Conservation (phyloP, 2,888 invertebrate genomes). For the Dasysyrphus tricinctus region DNA sequence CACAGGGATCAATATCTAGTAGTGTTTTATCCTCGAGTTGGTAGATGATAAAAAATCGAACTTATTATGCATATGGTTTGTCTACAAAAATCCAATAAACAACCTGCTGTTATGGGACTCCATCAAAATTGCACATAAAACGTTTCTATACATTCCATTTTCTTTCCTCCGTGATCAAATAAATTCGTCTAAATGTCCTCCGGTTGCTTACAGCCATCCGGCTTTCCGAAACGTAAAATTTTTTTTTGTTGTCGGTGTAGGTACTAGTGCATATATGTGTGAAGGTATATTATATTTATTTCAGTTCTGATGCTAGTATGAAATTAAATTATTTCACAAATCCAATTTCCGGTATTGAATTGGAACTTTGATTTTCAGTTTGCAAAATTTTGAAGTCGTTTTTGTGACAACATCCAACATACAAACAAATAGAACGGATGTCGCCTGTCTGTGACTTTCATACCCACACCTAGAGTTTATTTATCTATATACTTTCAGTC, state of each 20-base stretch:
- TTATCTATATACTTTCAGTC: neutral
- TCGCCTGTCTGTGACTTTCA: slow-evolving; percentile 2
- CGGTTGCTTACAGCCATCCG: slow-evolving; percentile 46
- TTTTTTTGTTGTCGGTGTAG: neutral
- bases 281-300: slow-evolving; percentile 6
- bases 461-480: neutral
- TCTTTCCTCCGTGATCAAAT: slow-evolving; percentile 8
- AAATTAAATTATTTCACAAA: slow-evolving; percentile 77
- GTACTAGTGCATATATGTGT: neutral
- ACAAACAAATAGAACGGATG: slow-evolving; percentile 37
- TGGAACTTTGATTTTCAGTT: slow-evolving; percentile 76
- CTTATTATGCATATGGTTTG: neutral
- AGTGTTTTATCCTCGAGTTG: no score
- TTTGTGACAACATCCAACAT: slow-evolving; percentile 48
- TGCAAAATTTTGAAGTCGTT: slow-evolving; percentile 63
- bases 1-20: no score
- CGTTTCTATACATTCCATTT: slow-evolving; percentile 2
- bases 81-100: neutral
- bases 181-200: slow-evolving; percentile 26
- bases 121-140: neutral
- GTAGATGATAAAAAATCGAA: neutral
- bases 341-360: slow-evolving; percentile 77
- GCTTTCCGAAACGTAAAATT: slow-evolving; percentile 2
- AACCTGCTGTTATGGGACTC: neutral
- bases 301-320: slow-evolving; percentile 33